Evolutionary conservation across 1,140 invertebrate genomes (phyloP), one percentile per base, ranked within the genome.

Genomic region (Bilobella aurantiaca): DNA sequence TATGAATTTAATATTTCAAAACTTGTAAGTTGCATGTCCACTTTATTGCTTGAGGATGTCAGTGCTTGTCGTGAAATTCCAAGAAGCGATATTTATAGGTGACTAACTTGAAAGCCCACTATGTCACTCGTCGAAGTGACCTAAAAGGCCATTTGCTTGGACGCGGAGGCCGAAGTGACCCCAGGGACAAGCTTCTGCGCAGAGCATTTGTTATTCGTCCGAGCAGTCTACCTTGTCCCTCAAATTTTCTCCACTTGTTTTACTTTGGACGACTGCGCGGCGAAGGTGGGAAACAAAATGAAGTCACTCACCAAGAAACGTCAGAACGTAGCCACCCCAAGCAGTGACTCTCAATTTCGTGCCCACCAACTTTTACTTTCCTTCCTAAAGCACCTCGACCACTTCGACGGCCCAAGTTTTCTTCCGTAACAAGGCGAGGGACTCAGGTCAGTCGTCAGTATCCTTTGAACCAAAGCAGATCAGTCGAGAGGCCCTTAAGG

Each of bases 341-440:
- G 14, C 23, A 5, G 49, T 53, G 14, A 53, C n/a, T 53, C 49
- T 53, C 21, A 12, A 53, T 53, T 16, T 53, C 12, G 14, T 53
- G 25, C 49, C 49, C 49, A 53, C 14, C 49, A 53, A 53, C 49
- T 53, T 53, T 53, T 53, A 53, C 49, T 53, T 53, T 53, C 25
- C 49, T 53, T 53, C 21, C 8, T 53, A 8, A 23, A 53, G 49
- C 49, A 53, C 49, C 49, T 53, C 5, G 21, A 23, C 49, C 49
- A 53, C 49, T 53, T 16, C 49, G 12, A 53, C 8, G 14, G 49
- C 49, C n/a, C 49, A 53, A 53, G 49, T 53, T 53, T 53, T 53
- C 49, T 53, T 53, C 49, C 49, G 49, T 53, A 53, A 53, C 12
- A 23, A 53, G 21, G 3, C 49, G 3, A 23, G 12, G 12, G 14